Evolutionary conservation across 2,113 vertebrate genomes (phyloP).

Genomic region (Otolemur garnettii): DNA sequence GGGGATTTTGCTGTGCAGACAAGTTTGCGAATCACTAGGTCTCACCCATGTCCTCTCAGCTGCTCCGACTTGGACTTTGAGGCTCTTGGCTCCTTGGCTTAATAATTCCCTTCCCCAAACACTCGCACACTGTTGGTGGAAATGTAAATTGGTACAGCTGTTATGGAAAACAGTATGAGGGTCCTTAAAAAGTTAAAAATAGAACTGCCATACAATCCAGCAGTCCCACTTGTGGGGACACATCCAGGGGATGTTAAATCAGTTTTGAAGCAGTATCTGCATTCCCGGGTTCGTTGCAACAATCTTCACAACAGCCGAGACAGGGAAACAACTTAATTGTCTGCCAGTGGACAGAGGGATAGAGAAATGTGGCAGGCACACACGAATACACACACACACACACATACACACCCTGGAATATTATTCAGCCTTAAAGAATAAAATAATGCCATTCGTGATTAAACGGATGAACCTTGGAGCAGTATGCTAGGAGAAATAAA

Average conservation of each 20-base stretch:
- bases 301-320: not conserved
- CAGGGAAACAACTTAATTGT: not conserved
- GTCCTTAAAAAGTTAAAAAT: not conserved
- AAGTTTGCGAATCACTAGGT: not conserved
- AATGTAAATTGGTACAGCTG: not conserved
- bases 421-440: not conserved
- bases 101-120: not conserved
- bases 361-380: not conserved
- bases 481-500: not conserved
- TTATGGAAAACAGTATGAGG: not conserved
- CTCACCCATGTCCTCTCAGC: not conserved
- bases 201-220: not conserved
- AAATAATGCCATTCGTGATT: not conserved
- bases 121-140: not conserved
- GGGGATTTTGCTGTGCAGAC: not conserved
- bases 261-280: not conserved
- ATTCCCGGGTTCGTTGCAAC: not conserved
- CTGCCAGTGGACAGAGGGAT: not conserved
- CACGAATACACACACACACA: not conserved
- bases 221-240: not conserved
- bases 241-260: not conserved
- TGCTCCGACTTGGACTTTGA: not conserved
- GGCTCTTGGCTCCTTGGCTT: not conserved
- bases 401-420: not conserved
- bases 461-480: not conserved